These are phyloP conservation scores for Latrodectus elegans DNA, from an alignment of 2,888 invertebrate genomes.

Conservation along the genomic window DNA sequence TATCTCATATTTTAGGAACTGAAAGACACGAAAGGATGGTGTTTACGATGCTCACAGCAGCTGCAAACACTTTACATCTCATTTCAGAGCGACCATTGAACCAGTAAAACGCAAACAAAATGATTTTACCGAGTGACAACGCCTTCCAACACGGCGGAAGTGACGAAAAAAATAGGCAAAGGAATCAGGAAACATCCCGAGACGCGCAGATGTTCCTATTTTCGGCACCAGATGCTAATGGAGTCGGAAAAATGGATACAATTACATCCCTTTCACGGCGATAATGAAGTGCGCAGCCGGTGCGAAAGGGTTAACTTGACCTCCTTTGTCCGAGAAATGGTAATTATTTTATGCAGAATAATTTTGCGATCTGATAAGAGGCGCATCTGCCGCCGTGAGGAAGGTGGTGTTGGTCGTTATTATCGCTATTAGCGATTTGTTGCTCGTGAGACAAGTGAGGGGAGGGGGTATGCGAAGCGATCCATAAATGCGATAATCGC, in stretches of 20 bases:
- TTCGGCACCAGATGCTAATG: conserved; percentile 55
- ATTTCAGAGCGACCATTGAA: conserved; percentile 35
- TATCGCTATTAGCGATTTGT: no score
- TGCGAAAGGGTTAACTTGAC: conserved; percentile 35
- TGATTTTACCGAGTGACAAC: conserved; percentile 48
- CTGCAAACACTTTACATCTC: conserved; percentile 15
- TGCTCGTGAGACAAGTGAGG: no score
- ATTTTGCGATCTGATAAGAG: conserved; percentile 3
- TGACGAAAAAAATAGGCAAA: conserved; percentile 13
- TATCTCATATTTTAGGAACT: no score
- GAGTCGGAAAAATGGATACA: conserved; percentile 33
- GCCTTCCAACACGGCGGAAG: conserved; percentile 36
- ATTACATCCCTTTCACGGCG: conserved; percentile 56
- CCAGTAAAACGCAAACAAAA: conserved; percentile 20
- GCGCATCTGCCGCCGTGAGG: conserved; percentile 24
- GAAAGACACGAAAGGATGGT: conserved; percentile 32
- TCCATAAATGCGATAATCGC: no score
- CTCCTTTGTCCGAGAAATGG: conserved; percentile 4
- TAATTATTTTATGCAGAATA: conserved; percentile 14
- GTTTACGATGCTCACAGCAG: conserved; percentile 45
- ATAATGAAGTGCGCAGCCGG: conserved; percentile 55
- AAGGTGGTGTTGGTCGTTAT: neutral
- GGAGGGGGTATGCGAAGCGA: no score
- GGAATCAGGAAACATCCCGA: conserved; percentile 42
- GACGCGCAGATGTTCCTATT: conserved; percentile 57